phyloP scores from a whole-genome alignment of 2,113 vertebrate genomes.

The Eonycteris spelaea region DNA sequence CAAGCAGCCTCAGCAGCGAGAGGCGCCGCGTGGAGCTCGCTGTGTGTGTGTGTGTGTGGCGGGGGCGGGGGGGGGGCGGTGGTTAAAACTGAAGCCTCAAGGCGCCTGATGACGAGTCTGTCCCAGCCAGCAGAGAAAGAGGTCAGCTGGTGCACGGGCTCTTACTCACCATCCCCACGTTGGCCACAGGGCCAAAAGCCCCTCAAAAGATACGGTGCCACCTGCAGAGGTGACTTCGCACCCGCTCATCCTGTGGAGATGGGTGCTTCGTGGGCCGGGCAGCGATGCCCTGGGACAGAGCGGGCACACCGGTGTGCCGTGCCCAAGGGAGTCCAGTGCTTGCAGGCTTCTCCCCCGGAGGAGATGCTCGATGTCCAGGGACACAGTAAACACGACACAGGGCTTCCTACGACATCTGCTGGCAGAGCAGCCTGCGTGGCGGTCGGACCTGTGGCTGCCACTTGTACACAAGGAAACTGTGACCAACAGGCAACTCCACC shows the following conservation, averaged over 20 bases:
- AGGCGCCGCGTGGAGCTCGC: not conserved
- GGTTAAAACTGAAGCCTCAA: not conserved
- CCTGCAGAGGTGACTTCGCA: no score
- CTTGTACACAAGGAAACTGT: not conserved
- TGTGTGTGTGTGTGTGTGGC: no score
- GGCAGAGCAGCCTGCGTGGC: fast-evolving
- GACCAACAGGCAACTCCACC: fast-evolving
- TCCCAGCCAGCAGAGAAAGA: not conserved
- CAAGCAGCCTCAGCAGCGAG: no score
- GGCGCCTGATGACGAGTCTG: not conserved
- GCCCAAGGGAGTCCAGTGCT: not conserved
- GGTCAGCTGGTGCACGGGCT: no score
- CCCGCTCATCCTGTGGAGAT: no score
- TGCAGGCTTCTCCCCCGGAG: not conserved
- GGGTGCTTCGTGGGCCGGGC: fast-evolving
- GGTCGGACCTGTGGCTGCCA: not conserved
- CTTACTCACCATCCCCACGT: not conserved
- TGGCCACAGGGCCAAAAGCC: not conserved
- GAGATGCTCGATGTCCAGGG: not conserved
- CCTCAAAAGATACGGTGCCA: not conserved
- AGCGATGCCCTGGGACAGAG: not conserved
- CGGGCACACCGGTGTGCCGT: not conserved
- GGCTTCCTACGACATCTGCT: not conserved
- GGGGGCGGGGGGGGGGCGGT: no score
- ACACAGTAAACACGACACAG: not conserved